Evolutionary conservation across 2,888 invertebrate species (phyloP).

Genomic region (Geotrupes spiniger): DNA sequence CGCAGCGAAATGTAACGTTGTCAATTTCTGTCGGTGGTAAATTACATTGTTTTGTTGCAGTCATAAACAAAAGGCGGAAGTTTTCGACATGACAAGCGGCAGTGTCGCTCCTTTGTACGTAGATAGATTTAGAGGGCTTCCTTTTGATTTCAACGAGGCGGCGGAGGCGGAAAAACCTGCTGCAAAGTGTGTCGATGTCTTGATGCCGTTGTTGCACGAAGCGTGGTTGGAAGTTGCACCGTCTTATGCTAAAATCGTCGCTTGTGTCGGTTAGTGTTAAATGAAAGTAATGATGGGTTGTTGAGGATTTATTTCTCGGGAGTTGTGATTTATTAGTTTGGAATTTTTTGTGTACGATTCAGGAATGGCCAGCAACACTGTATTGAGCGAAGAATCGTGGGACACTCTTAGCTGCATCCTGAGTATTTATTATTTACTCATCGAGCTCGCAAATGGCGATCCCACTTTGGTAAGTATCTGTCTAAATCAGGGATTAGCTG

Average conservation of each 20-base stretch:
- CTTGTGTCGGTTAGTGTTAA: constrained; percentile 4
- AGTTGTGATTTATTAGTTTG: neutral
- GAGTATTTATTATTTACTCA: constrained; percentile 62
- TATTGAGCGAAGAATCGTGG: constrained; percentile 63
- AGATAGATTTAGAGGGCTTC: constrained; percentile 8
- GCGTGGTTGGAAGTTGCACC: constrained; percentile 81
- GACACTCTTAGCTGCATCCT: constrained; percentile 62
- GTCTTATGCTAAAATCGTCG: constrained; percentile 24
- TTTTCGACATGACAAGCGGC: constrained; percentile 3
- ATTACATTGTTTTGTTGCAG: neutral
- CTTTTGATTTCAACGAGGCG: neutral
- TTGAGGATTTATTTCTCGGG: neutral
- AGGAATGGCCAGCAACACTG: constrained; percentile 33
- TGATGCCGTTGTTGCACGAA: constrained; percentile 77
- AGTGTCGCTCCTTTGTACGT: constrained; percentile 7
- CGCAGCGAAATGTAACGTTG: neutral
- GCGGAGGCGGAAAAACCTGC: neutral
- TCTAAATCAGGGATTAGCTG: too few relatives aligned
- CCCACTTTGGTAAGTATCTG: constrained; percentile 1
- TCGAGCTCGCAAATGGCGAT: constrained; percentile 7
- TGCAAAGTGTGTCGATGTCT: constrained; percentile 58
- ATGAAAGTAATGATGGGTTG: neutral
- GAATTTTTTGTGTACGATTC: constrained; percentile 22
- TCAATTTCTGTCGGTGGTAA: constrained; percentile 11
- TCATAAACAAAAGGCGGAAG: constrained; percentile 4